Evolutionary conservation across 2,888 invertebrate species (phyloP), one percentile per base, ranked within the genome.

Genomic region (Arctia plantaginis): DNA sequence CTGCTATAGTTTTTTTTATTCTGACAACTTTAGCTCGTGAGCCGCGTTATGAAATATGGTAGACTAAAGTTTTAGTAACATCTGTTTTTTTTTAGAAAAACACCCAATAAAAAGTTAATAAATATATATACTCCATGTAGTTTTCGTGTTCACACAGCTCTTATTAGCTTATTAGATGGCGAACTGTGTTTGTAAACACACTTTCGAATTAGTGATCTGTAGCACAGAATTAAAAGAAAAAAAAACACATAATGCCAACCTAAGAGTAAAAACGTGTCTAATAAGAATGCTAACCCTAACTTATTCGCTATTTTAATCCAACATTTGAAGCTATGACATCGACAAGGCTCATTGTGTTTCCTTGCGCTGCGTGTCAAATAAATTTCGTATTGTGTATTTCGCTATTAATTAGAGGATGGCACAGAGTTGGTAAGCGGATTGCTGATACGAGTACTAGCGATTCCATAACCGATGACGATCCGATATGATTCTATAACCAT

Each of bases 321-420:
- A 87, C 44, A 90, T 88, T 89, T 88, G 84, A 85, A 80, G 81
- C 82, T 85, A 85, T 90, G 91, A 89, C 89, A 87, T 86, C 86
- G 86, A 87, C 89, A 90, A 86, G 86, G 81, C 85, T 87, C 85
- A 88, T 89, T 90, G 88, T 87, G 87, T 86, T 89, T 85, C 86
- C 83, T 80, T 86, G 88, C 74, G 80, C 80, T 82, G 85, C 83
- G 80, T 87, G 87, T 88, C 86, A 85, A 85, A 84, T 82, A 84
- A 81, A 85, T 85, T 85, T 83, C 80, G 81, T 77, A 80, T 81
- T 83, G 77, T 83, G 77, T 80, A 81, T 83, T 76, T 85, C 75
- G 71, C 80, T 81, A 83, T 85, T 83, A 85, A 85, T 83, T 85
- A 85, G 78, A 59, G 74, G 62, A 35, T 51, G 67, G 55, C 65